Evolutionary conservation across 2,113 vertebrate species (phyloP), one percentile per base, ranked within the genome.

Genomic region (Lampris incognitus): DNA sequence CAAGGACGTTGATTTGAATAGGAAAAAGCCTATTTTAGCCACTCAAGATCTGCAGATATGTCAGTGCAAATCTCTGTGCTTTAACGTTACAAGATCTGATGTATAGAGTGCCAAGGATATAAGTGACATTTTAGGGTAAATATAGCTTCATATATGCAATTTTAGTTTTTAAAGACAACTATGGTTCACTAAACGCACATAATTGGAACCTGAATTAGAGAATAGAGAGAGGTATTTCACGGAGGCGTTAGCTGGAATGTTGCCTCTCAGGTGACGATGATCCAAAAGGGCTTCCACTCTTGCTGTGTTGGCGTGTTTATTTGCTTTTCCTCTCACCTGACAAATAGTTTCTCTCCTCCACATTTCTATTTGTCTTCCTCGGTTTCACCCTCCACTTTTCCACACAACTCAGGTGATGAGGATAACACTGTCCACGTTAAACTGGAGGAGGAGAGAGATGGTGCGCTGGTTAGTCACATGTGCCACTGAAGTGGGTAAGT

Each of bases 391-490:
- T 65, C 7, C 62, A 46, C 46, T 57, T 58, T 39, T 6, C 46
- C 24, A 61, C 56, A 74, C 0, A 0, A 9, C 77, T 48, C 87
- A 99, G 98, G 98, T 99, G 83, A 99, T 99, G 98, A 95, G 98
- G 86, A 99, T 99, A 97, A 99, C 98, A 5, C 92, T 99, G 84
- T 98, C 97, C 82, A 99, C 98, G 0, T 95, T 99, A 81, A 99
- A 99, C 92, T 99, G 98, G 98, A 96, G 98, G 81, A 96, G 98
- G 69, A 94, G 97, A 79, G 98, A 99, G 93, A 99, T 99, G 98
- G 98, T 99, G 85, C 97, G 98, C 85, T 99, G 98, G 98, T 93
- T 99, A 88, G 98, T 99, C 90, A 99, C 98, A 0, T 99, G 97
- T 4, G 98, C 98, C 85, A 99, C 98, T 0, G 98, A 99, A 99